phyloP scores from a whole-genome alignment of 2,113 vertebrate genomes.

The Laticauda laticaudata region DNA sequence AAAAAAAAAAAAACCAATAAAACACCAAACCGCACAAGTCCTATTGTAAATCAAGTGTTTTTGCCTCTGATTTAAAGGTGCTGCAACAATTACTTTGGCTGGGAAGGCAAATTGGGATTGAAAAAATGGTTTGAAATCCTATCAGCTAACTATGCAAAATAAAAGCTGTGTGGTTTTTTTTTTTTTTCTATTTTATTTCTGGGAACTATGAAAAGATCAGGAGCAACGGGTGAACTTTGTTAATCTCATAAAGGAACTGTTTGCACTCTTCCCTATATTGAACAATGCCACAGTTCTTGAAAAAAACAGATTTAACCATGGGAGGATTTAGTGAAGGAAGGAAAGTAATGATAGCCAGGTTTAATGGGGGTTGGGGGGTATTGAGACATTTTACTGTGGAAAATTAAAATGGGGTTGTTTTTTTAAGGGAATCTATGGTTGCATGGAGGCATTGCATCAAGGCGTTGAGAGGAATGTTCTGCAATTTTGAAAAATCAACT shows the following conservation, averaged over 20 bases:
- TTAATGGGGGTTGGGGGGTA: conserved; percentile 42
- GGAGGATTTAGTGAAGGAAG: conserved; percentile 20
- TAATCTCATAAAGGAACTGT: conserved; percentile 53
- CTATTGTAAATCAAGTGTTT: conserved; percentile 66
- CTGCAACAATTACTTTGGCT: conserved; percentile 53
- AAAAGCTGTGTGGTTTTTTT: conserved; percentile 43
- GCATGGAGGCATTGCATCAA: conserved; percentile 35
- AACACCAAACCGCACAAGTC: conserved; percentile 67
- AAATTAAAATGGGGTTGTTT: conserved; percentile 68
- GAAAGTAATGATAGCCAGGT: conserved; percentile 62
- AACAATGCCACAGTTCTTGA: conserved; percentile 66
- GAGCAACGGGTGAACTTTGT: conserved; percentile 47
- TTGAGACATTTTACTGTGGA: conserved; percentile 69
- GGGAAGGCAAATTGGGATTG: conserved; percentile 44
- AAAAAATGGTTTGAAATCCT: conserved; percentile 34
- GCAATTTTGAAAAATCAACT: neutral
- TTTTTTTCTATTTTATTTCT: conserved; percentile 52
- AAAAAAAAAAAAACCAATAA: conserved; percentile 55
- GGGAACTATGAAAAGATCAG: conserved; percentile 51
- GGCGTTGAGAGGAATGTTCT: conserved; percentile 6
- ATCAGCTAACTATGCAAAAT: conserved; percentile 57
- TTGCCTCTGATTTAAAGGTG: conserved; percentile 74
- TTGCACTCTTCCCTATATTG: conserved; percentile 65
- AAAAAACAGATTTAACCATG: conserved; percentile 39
- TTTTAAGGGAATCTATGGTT: conserved; percentile 57